Evolutionary conservation across 2,113 vertebrate species (phyloP).

Genomic region (Sitta europaea): DNA sequence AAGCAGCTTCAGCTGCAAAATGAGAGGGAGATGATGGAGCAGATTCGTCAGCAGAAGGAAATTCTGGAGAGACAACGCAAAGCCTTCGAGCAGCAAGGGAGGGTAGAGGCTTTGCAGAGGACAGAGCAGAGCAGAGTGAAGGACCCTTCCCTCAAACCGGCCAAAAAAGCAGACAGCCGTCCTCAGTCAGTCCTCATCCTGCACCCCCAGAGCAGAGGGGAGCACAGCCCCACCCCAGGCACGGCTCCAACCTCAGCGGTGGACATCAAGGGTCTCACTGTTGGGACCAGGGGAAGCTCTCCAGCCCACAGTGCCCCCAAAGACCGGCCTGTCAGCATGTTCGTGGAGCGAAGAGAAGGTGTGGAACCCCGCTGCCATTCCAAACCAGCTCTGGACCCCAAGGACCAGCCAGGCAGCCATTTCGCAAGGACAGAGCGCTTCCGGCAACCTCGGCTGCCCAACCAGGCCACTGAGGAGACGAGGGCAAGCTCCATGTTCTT

Average conservation of each 20-base stretch:
- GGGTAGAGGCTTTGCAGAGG: slow-evolving; percentile 74
- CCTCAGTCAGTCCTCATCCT: slow-evolving; percentile 55
- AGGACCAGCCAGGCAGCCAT: slow-evolving; percentile 51
- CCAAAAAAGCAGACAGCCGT: slow-evolving; percentile 42
- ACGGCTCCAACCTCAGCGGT: background rate
- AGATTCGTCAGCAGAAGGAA: slow-evolving; percentile 91
- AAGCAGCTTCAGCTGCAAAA: slow-evolving; percentile 86
- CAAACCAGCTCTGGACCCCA: slow-evolving; percentile 74
- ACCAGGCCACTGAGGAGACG: slow-evolving; percentile 62
- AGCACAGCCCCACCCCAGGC: background rate
- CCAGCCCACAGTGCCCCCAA: slow-evolving; percentile 42
- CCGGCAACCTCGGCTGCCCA: slow-evolving; percentile 51
- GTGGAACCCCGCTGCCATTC: slow-evolving; percentile 72
- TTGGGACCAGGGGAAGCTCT: slow-evolving; percentile 57
- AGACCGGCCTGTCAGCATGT: slow-evolving; percentile 71
- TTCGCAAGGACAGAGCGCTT: slow-evolving; percentile 60
- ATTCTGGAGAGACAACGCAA: slow-evolving; percentile 84
- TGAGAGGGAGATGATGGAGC: slow-evolving; percentile 94
- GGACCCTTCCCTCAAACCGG: slow-evolving; percentile 16
- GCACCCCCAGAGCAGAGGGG: slow-evolving; percentile 65
- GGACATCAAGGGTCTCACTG: slow-evolving; percentile 53
- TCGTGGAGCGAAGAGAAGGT: slow-evolving; percentile 62
- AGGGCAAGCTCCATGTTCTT: slow-evolving; percentile 82
- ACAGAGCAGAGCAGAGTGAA: slow-evolving; percentile 73
- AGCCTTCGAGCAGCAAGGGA: slow-evolving; percentile 76